Base-by-base conservation (phyloP, 2,797 vertebrate genomes). In the Malacoctenus gilli region DNA sequence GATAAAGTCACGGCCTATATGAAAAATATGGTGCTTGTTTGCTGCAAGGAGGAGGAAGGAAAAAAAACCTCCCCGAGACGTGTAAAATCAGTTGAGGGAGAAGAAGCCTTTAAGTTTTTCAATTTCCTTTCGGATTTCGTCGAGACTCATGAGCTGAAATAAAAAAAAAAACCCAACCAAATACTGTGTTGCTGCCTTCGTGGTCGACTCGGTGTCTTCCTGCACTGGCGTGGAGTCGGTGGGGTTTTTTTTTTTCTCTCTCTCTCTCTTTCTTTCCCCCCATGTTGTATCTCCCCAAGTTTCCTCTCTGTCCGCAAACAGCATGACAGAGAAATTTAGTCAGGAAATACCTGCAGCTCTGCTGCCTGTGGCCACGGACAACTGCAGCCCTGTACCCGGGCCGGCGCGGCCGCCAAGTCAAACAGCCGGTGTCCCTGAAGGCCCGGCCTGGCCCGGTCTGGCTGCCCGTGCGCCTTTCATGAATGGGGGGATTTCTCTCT, bases 391-490 rank as follows among this genome's bases (percentile, higher is more conserved):
- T 97, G 94, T 98, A 85, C 89, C 90, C 80, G 66, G 75, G 82
- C 78, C 42, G 72, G 13, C 72, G 77, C 19, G 43, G 68, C 71
- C 75, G 95, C 97, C 97, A 99, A 99, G 89, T 89, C 93, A 97
- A 99, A 99, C 92, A 98, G 84, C 80, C 63, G 72, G 83, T 84
- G 91, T 93, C 92, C 93, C 91, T 83, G 82, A 95, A 94, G 94
- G 95, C 93, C 93, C 68, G 80, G 86, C 89, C 89, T 91, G 93
- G 94, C 93, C 88, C 88, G 91, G 91, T 92, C 91, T 89, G 85
- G 82, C 74, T 75, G 86, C 90, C 89, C 72, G 67, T 49, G 61
- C 51, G 52, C 60, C 82, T 79, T 85, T 87, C 78, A 93, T 93
- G 92, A 95, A 95, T 94, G 90, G 86, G 91, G 74, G 77, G 88